Evolutionary conservation across 2,113 vertebrate genomes (phyloP), one percentile per base, ranked within the genome.

Genomic region (Hyperopisus bebe): DNA sequence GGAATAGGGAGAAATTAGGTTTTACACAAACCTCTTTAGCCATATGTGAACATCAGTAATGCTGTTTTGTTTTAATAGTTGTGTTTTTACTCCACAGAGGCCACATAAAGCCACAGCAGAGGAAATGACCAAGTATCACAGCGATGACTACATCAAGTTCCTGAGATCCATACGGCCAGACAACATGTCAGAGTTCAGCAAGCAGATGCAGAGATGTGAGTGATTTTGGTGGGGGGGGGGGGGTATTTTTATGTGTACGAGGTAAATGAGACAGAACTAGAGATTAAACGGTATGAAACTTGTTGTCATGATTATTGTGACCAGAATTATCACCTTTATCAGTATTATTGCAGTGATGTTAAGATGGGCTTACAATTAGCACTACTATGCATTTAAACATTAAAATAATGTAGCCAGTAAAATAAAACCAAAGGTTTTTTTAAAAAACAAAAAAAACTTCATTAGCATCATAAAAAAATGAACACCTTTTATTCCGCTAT

Each of bases 101-200:
- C 98, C 98, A 13, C 98, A 99, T 95, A 99, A 99, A 95, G 98
- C 98, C 46, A 99, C 96, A 0, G 97, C 96, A 0, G 98, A 99
- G 91, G 98, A 99, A 93, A 99, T 99, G 98, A 99, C 98, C 84
- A 99, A 99, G 93, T 99, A 99, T 93, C 98, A 99, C 96, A 99
- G 98, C 0, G 98, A 99, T 0, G 98, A 99, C 94, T 99, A 99
- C 96, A 99, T 99, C 53, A 99, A 99, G 92, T 99, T 99, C 89
- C 96, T 99, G 46, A 94, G 98, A 10, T 99, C 98, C 80, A 99
- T 99, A 90, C 97, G 98, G 66, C 98, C 98, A 0, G 98, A 99
- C 93, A 99, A 99, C 96, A 99, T 99, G 98, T 99, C 98, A 0
- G 98, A 99, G 92, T 98, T 99, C 95, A 99, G 98, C 96, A 99